Conservation (phyloP, 1,140 invertebrate genomes). For the Plectus sambesii region DNA sequence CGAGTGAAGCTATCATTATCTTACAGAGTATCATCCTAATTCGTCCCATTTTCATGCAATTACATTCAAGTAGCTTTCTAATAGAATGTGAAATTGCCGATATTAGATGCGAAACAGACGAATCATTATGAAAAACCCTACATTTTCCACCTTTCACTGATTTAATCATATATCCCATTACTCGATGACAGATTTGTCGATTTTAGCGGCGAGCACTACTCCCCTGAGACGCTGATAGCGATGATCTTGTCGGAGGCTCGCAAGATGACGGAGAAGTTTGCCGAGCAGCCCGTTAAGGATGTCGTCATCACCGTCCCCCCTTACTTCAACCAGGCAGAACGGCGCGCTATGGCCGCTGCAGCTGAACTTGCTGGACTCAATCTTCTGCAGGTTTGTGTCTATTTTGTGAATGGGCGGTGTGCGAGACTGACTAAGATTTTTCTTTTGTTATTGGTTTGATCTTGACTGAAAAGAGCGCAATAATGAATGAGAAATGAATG, state of each 20-base stretch:
- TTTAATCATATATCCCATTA: no score
- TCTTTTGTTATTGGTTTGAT: no score
- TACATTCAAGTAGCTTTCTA: neutral
- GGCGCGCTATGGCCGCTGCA: conserved; percentile 68
- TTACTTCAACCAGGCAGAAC: conserved; percentile 89
- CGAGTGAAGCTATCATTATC: no score
- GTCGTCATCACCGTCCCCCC: conserved; percentile 88
- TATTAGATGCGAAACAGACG: neutral
- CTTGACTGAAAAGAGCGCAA: no score
- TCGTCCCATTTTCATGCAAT: no score
- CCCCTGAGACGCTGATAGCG: conserved; percentile 38
- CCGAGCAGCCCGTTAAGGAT: conserved; percentile 64
- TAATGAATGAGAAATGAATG: no score
- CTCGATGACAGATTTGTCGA: no score
- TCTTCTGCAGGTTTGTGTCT: conserved; percentile 60
- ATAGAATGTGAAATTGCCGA: neutral
- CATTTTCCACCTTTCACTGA: no score
- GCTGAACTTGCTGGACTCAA: conserved; percentile 80
- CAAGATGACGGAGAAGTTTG: conserved; percentile 35
- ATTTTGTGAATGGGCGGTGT: no score
- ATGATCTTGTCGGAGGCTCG: conserved; percentile 44
- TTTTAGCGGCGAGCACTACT: conserved; percentile 32
- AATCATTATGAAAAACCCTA: no score
- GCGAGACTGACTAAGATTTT: neutral
- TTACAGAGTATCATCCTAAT: no score